Percentiles rank a stretch among this genome's conserved stretches.
Conservation (phyloP, 2,888 invertebrate genomes). For the Drosophila barbarae region DNA sequence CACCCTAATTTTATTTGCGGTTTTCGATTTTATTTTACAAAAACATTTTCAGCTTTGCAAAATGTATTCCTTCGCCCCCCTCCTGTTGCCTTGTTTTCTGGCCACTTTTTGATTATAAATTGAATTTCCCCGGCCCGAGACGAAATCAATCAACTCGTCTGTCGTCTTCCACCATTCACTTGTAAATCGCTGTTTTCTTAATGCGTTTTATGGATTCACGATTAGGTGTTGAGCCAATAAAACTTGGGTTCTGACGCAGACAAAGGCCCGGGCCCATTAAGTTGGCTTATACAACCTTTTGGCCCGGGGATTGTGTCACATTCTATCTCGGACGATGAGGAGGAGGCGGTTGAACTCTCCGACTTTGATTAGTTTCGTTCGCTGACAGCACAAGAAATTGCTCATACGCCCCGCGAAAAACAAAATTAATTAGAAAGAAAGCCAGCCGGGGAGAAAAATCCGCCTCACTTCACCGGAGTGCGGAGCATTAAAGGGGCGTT, state of each 20-base stretch:
- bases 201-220: conserved; percentile 54
- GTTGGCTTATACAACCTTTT: conserved; percentile 17
- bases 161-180: conserved; percentile 40
- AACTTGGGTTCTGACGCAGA: conserved; percentile 34
- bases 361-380: conserved; percentile 18
- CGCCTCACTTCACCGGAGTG: conserved; percentile 19
- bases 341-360: conserved; percentile 6
- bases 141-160: conserved; percentile 61
- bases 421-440: conserved; percentile 51
- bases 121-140: conserved; percentile 53
- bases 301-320: conserved; percentile 35
- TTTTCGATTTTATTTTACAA: conserved; percentile 56
- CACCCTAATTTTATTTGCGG: conserved; percentile 68
- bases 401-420: conserved; percentile 45
- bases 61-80: conserved; percentile 27
- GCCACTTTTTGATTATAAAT: conserved; percentile 62
- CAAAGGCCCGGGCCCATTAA: conserved; percentile 28
- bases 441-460: conserved; percentile 17
- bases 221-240: conserved; percentile 49
- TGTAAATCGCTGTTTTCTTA: conserved; percentile 45
- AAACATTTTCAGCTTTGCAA: conserved; percentile 35
- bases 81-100: conserved; percentile 14
- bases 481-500: conserved; percentile 34
- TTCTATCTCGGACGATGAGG: neutral
- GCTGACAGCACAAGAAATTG: conserved; percentile 46